Conservation (phyloP, 2,888 invertebrate species). For the Adineta ricciae region DNA sequence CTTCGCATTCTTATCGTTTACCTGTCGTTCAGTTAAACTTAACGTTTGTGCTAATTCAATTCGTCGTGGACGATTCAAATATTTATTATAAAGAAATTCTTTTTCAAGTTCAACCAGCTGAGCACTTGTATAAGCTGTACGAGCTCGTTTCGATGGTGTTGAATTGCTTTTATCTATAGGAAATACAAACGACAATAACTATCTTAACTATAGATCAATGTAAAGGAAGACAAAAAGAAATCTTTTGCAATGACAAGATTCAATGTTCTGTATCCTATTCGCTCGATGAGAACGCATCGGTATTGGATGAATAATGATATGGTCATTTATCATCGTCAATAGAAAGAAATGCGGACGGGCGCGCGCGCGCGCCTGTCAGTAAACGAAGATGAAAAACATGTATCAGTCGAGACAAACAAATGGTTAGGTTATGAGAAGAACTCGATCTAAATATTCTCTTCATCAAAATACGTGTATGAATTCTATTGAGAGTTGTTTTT, state of each 20-base stretch:
- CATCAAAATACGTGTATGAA: not conserved
- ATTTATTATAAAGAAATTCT: slow-evolving; percentile 65
- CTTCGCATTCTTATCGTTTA: slow-evolving; percentile 55
- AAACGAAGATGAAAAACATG: slow-evolving; percentile 15
- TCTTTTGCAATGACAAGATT: not conserved
- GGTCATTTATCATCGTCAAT: slow-evolving; percentile 15
- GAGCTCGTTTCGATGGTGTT: slow-evolving; percentile 57
- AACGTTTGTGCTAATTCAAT: slow-evolving; percentile 65
- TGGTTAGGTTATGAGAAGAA: not conserved
- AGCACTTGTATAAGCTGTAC: slow-evolving; percentile 70
- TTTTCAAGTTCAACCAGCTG: slow-evolving; percentile 70
- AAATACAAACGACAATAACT: not conserved
- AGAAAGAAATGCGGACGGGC: not conserved
- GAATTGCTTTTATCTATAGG: not conserved
- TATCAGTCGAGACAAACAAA: not conserved
- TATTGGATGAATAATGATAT: slow-evolving; percentile 15
- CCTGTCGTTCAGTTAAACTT: slow-evolving; percentile 66
- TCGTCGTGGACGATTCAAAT: slow-evolving; percentile 65
- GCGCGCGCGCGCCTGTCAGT: slow-evolving; percentile 13
- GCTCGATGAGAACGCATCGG: not conserved
- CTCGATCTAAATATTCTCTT: not conserved
- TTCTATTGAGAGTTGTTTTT: not conserved
- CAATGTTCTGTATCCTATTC: slow-evolving; percentile 15
- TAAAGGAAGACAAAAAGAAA: not conserved
- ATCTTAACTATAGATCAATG: not conserved